Conservation (phyloP, 1,140 invertebrate species). For the Dreissena polymorpha region DNA sequence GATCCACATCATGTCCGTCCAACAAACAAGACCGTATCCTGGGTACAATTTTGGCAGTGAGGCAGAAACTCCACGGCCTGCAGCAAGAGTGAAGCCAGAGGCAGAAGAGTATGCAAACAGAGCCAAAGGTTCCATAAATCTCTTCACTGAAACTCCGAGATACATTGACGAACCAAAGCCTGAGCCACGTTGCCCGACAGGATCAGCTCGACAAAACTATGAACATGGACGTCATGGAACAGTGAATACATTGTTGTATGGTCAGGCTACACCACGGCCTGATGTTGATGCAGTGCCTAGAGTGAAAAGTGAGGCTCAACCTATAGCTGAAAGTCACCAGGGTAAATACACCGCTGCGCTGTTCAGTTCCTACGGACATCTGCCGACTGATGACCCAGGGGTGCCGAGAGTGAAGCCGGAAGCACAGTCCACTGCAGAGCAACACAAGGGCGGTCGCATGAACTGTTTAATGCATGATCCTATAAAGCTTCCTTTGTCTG, state of each 20-base stretch:
- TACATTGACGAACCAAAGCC: constrained; percentile 52
- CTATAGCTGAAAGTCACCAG: constrained; percentile 65
- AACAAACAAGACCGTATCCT: constrained; percentile 66
- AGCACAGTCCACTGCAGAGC: constrained; percentile 67
- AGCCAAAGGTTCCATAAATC: constrained; percentile 66
- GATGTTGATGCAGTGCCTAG: constrained; percentile 60
- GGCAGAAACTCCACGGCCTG: constrained; percentile 60
- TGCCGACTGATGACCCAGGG: constrained; percentile 55
- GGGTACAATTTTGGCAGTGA: constrained; percentile 67
- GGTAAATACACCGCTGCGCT: constrained; percentile 59
- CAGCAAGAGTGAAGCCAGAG: constrained; percentile 70
- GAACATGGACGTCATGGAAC: constrained; percentile 68
- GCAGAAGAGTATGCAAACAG: constrained; percentile 69
- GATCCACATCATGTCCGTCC: no score
- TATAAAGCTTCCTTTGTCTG: constrained; percentile 65
- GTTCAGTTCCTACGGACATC: constrained; percentile 63
- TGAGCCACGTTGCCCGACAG: constrained; percentile 66
- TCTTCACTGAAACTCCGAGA: constrained; percentile 63
- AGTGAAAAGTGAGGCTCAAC: constrained; percentile 59
- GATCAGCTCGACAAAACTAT: constrained; percentile 66
- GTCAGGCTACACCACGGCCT: constrained; percentile 62
- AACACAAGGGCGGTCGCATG: constrained; percentile 66
- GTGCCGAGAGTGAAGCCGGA: constrained; percentile 71
- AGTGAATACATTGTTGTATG: constrained; percentile 67
- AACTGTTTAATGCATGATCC: constrained; percentile 65